Evolutionary conservation across 2,113 vertebrate species (phyloP), one percentile per base, ranked within the genome.

Genomic region (Malurus cyaneus): DNA sequence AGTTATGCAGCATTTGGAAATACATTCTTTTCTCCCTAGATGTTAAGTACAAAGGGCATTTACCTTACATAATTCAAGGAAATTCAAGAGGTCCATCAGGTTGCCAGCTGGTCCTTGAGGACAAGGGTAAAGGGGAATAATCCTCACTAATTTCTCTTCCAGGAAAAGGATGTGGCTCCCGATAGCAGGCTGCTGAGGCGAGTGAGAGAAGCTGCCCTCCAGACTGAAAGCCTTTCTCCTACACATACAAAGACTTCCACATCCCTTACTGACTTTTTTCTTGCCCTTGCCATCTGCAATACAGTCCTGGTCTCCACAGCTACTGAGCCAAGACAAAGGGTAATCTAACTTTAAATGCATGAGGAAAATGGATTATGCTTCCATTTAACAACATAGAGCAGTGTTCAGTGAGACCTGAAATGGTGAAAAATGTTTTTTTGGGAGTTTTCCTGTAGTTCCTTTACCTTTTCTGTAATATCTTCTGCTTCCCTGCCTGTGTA

Each of bases 251-350:
- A 79, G 54, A n/a, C 92, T 86, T 95, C 96, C 53, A 97, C 98
- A 78, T 96, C 97, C 52, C 96, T 98, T 94, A 98, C 98, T 73
- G 99, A 99, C 92, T 99, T 99, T 96, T 99, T 99, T 90, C 97
- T 99, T 81, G 98, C 99, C 85, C 98, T 99, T 42, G 97, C 98
- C 95, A 98, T 99, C 98, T 99, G 99, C 97, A 99, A 99, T 96
- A 99, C 99, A 1, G 99, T 99, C 94, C 96, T 99, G 97, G 99
- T 99, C 96, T 99, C 99, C 95, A 99, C 98, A 93, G 97, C 98
- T 96, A 99, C 98, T 2, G 97, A 98, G 89, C 98, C 98, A 96
- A 98, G 98, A 96, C 98, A 97, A 97, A 98, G 98, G 98, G 99
- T 99, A 98, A 98, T 97, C 54, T 34, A 17, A 92, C 56, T 72